Conservation (phyloP, 1,140 invertebrate genomes). For the Onthophagus taurus region DNA sequence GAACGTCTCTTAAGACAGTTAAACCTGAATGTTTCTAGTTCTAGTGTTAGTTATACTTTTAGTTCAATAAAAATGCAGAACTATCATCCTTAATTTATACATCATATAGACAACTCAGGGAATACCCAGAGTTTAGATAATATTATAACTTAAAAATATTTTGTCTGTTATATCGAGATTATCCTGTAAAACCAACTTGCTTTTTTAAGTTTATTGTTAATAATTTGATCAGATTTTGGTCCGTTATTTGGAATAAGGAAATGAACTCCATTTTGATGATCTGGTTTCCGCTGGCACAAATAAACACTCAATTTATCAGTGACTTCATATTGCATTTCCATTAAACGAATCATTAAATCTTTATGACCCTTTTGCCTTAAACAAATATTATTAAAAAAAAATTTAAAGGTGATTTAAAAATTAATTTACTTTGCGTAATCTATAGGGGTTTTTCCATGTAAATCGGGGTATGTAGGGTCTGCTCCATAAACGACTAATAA, state of each 20-base stretch:
- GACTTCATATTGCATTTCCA: conserved; percentile 88
- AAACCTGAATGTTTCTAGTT: too few species aligned
- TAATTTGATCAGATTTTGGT: conserved; percentile 40
- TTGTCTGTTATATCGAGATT: too few species aligned
- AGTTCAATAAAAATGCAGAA: too few species aligned
- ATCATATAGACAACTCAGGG: too few species aligned
- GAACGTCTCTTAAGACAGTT: too few species aligned
- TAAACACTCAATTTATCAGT: conserved; percentile 87
- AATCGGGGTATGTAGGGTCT: conserved; percentile 76
- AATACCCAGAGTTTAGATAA: too few species aligned
- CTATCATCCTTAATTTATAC: too few species aligned
- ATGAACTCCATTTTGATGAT: conserved; percentile 76
- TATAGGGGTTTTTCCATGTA: conserved; percentile 62
- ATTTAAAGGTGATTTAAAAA: conserved; percentile 5
- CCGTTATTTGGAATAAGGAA: conserved; percentile 75
- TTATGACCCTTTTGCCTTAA: conserved; percentile 68
- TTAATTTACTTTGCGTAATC: conserved; percentile 68
- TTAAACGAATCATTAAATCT: conserved; percentile 75
- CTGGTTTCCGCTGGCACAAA: conserved; percentile 76
- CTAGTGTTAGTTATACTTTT: too few species aligned
- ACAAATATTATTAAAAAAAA: conserved; percentile 26
- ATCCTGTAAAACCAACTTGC: conserved; percentile 41
- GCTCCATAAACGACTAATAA: conserved; percentile 89
- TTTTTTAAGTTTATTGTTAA: conserved; percentile 68
- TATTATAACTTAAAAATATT: too few species aligned